Evolutionary conservation across 2,797 vertebrate species (phyloP).

Genomic region (Silurus aristotelis): DNA sequence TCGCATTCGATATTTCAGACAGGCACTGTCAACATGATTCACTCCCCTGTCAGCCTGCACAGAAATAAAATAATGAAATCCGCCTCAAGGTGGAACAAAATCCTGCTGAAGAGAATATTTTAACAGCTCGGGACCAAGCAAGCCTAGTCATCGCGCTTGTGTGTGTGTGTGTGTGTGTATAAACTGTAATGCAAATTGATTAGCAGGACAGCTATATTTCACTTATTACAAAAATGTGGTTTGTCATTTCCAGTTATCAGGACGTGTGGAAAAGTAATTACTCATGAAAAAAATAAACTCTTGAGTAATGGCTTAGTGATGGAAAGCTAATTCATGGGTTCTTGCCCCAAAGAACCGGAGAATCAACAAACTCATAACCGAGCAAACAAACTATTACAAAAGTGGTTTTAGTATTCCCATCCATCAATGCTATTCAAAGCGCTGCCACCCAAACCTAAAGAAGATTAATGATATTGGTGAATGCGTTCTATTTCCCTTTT

Average conservation of each 20-base stretch:
- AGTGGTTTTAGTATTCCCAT: slow-evolving; percentile 49
- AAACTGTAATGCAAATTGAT: slow-evolving; percentile 33
- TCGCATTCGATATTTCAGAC: slow-evolving; percentile 78
- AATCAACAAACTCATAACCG: slow-evolving; percentile 39
- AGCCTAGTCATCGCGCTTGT: slow-evolving; percentile 10
- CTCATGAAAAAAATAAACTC: slow-evolving; percentile 34
- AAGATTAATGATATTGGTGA: slow-evolving; percentile 65
- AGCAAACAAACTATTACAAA: slow-evolving; percentile 55
- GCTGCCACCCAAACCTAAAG: slow-evolving; percentile 59
- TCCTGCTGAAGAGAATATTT: slow-evolving; percentile 76
- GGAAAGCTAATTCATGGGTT: slow-evolving; percentile 47
- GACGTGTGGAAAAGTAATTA: slow-evolving; percentile 50
- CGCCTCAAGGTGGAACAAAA: slow-evolving; percentile 82
- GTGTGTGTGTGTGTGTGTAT: not conserved
- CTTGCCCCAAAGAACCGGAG: slow-evolving; percentile 29
- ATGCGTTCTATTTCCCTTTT: slow-evolving; percentile 48
- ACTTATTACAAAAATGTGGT: slow-evolving; percentile 44
- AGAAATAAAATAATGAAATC: slow-evolving; percentile 84
- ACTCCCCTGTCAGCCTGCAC: slow-evolving; percentile 77
- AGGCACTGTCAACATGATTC: slow-evolving; percentile 82
- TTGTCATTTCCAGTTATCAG: slow-evolving; percentile 54
- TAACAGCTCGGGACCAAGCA: slow-evolving; percentile 70
- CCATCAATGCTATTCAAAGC: slow-evolving; percentile 40
- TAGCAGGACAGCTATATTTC: slow-evolving; percentile 40
- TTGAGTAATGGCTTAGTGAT: slow-evolving; percentile 36